These are phyloP conservation scores for Lanius collurio DNA, from an alignment of 2,113 vertebrate species.

Conservation along the genomic window DNA sequence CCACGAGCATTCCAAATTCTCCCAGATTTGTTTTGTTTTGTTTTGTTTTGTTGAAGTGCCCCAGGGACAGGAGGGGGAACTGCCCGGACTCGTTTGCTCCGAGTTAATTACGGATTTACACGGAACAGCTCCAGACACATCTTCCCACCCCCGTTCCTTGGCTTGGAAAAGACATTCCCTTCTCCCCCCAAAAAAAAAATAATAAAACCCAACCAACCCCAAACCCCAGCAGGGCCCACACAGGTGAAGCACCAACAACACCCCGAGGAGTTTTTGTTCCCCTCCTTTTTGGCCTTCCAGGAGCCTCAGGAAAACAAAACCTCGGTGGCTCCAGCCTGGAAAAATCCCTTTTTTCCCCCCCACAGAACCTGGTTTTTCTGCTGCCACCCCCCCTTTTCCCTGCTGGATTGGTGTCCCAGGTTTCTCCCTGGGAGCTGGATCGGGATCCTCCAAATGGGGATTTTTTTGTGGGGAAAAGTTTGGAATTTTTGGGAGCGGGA, in stretches of 20 bases:
- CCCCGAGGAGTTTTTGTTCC: neutral
- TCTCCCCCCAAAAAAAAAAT: neutral
- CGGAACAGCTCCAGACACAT: neutral
- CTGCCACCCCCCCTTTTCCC: neutral
- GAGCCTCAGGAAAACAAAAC: neutral
- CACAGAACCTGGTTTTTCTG: neutral
- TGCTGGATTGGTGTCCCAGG: accelerated
- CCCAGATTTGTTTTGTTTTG: neutral
- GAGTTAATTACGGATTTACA: conserved; percentile 45
- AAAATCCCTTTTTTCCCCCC: neutral
- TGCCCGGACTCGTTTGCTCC: conserved; percentile 72
- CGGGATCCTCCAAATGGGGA: accelerated
- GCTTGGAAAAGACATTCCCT: neutral
- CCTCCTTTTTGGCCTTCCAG: neutral
- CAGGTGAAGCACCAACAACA: neutral
- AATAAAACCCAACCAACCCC: no score
- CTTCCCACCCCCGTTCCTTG: conserved; percentile 38
- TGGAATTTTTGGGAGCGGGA: neutral
- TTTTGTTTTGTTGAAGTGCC: conserved; percentile 8
- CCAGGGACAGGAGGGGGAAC: conserved; percentile 66
- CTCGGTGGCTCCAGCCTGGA: neutral
- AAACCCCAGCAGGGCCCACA: neutral
- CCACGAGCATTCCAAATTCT: conserved; percentile 60
- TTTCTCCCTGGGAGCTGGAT: no score
- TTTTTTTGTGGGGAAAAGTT: neutral